A percentile compares a stretch with the other conserved stretches of the same genome.
phyloP scores from a whole-genome alignment of 2,113 vertebrate species.

The Syngnathus floridae region DNA sequence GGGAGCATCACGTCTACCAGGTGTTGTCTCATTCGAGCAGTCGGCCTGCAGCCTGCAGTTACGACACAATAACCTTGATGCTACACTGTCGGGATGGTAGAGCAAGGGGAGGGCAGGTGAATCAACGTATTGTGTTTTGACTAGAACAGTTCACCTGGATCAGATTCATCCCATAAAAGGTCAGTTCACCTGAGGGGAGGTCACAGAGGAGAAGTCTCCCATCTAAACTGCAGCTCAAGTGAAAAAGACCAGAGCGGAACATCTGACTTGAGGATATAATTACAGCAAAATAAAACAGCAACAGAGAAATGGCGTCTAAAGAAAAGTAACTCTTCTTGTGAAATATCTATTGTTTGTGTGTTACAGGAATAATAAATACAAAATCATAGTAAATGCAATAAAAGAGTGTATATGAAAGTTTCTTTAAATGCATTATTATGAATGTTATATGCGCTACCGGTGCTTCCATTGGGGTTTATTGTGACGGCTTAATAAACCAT shows the following conservation, averaged over 20 bases:
- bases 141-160: slow-evolving; percentile 39
- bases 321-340: background rate
- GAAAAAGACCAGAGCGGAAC: background rate
- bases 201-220: slow-evolving; percentile 9
- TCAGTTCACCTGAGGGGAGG: slow-evolving; percentile 24
- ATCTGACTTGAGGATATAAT: background rate
- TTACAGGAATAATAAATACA: background rate
- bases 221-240: slow-evolving; percentile 7
- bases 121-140: slow-evolving; percentile 11
- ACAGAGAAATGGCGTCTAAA: background rate
- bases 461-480: too few relatives aligned
- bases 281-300: background rate
- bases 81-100: background rate
- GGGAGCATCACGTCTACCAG: slow-evolving; percentile 26
- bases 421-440: too few relatives aligned
- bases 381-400: too few relatives aligned
- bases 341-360: background rate
- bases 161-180: slow-evolving; percentile 15
- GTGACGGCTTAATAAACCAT: too few relatives aligned
- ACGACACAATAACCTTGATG: slow-evolving; percentile 36
- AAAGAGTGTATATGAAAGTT: too few relatives aligned
- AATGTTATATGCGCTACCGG: too few relatives aligned
- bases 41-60: slow-evolving; percentile 26
- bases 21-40: slow-evolving; percentile 34
- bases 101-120: slow-evolving; percentile 6